Evolutionary conservation across 2,888 invertebrate genomes (phyloP), one percentile per base, ranked within the genome.

Genomic region (Drosophila lutescens): DNA sequence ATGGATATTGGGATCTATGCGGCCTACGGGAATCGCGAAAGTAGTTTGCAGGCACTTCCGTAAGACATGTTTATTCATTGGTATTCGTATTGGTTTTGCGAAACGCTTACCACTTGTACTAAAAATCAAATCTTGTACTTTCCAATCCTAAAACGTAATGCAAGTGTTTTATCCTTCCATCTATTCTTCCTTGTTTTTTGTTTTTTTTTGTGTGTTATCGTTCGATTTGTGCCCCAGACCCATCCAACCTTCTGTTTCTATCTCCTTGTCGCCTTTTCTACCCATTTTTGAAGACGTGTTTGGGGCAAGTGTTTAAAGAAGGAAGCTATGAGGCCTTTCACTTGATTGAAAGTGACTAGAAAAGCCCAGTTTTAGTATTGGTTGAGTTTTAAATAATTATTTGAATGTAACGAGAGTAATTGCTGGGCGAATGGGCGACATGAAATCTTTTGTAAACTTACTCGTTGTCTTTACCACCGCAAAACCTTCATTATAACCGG

Each of bases 21-120:
- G 50, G 70, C 79, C 56, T 75, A 76, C 61, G 86, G 85, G 74
- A 77, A 74, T 76, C 81, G 77, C 72, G 78, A 76, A 65, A 76
- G 76, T 78, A 78, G 80, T 79, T 80, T 79, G 67, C 74, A 73
- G 67, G 59, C 79, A 77, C 72, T 76, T 80, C 90, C 86, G 91
- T 90, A 90, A 91, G 91, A 78, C 54, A 63, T 63, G 34, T 61
- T 72, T 59, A 46, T 51, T 57, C 40, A 49, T 61, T 60, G 26
- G 26, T 26, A 6, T 26, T 26, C 20, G 20, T 20, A 20, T 20
- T 26, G 50, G 53, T 69, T 43, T 50, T 53, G 50, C 67, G 26
- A 58, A 38, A 61, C 62, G 63, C 62, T 44, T 46, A 17, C 62
- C 54, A 62, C 51, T 53, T 65, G 63, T 63, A 54, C 50, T 41